These are phyloP conservation scores for Cataglyphis hispanica DNA, from an alignment of 1,140 invertebrate species.

Conservation along the genomic window DNA sequence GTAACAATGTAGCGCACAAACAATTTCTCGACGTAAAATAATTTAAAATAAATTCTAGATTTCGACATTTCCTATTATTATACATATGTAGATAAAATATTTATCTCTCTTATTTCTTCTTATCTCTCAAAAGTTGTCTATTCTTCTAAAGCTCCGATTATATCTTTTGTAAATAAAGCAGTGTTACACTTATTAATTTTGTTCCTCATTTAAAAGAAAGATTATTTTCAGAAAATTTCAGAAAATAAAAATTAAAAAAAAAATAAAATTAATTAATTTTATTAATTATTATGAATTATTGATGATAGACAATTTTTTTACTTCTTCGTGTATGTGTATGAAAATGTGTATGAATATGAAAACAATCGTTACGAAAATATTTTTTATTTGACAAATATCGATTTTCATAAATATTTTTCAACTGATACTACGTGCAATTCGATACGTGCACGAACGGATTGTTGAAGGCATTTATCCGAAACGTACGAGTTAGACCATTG, in stretches of 20 bases:
- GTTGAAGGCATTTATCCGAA: constrained; percentile 6
- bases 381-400: not conserved
- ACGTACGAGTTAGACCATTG: constrained; percentile 5
- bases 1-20: not conserved
- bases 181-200: not conserved
- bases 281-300: not conserved
- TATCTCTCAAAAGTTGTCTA: not conserved
- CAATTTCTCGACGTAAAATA: not conserved
- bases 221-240: not conserved
- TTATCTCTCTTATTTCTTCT: not conserved
- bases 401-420: not conserved
- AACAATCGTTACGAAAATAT: not conserved
- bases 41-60: constrained; percentile 1
- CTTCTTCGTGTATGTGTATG: not conserved
- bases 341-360: not conserved
- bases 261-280: not conserved
- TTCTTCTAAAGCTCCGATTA: not conserved
- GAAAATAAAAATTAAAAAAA: not conserved
- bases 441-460: not conserved
- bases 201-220: not conserved
- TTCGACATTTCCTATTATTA: not conserved
- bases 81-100: not conserved
- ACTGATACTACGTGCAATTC: not conserved
- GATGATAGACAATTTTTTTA: not conserved
- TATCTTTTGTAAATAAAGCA: not conserved